Evolutionary conservation across 2,113 vertebrate genomes (phyloP).

Genomic region (Corythoichthys haematopterus): DNA sequence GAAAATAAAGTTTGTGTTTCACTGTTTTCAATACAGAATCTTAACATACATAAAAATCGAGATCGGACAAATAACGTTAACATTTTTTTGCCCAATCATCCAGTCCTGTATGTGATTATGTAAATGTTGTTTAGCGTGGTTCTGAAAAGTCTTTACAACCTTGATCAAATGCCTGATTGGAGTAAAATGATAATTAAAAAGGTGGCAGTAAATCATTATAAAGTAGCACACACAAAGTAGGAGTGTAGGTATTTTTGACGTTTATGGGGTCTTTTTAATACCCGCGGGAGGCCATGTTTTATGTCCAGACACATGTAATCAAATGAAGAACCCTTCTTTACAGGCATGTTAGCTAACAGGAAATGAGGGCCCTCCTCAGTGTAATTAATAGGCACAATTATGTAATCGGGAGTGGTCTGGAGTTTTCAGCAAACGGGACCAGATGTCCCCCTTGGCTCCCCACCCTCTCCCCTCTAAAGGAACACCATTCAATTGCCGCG

Average conservation of each 20-base stretch:
- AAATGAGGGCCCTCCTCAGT: conserved; percentile 45
- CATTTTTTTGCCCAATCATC: no score
- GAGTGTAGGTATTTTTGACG: not conserved
- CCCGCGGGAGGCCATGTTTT: conserved; percentile 15
- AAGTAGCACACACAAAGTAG: not conserved
- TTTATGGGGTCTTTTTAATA: not conserved
- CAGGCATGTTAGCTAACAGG: conserved; percentile 50
- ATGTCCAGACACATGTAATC: conserved; percentile 45
- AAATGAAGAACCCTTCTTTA: conserved; percentile 40
- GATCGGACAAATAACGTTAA: no score
- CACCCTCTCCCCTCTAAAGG: not conserved
- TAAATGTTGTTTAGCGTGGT: no score
- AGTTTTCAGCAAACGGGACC: conserved; percentile 56
- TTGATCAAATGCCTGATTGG: no score
- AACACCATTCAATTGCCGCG: conserved; percentile 10
- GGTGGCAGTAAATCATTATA: no score
- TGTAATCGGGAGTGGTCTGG: conserved; percentile 65
- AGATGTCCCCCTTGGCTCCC: conserved; percentile 48
- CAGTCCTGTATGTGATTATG: no score
- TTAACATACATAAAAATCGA: no score
- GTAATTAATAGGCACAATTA: conserved; percentile 73
- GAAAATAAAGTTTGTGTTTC: no score
- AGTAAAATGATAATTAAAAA: no score
- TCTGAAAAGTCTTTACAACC: no score
- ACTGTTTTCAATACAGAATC: no score